Percentiles rank a stretch among this genome's conserved stretches.
Conservation (phyloP, 2,797 vertebrate genomes). For the Dendrocincla fuliginosa region DNA sequence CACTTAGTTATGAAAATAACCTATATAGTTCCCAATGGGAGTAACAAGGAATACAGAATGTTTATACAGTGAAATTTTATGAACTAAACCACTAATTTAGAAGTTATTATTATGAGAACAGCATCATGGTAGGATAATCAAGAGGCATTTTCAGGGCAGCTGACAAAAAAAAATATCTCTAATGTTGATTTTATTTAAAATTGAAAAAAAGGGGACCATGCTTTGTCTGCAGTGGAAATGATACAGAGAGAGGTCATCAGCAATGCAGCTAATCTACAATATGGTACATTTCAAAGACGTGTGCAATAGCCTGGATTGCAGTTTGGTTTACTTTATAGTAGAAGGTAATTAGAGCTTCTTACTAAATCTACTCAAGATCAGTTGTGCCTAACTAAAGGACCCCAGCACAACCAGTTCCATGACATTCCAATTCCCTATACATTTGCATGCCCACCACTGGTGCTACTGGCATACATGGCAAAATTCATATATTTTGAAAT, state of each 20-base stretch:
- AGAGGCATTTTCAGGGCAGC: not conserved
- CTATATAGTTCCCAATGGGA: not conserved
- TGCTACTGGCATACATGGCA: not conserved
- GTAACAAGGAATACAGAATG: not conserved
- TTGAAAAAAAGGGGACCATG: not conserved
- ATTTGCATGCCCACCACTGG: not conserved
- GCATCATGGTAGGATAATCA: not conserved
- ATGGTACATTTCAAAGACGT: not conserved
- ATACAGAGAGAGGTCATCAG: not conserved
- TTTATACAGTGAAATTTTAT: not conserved
- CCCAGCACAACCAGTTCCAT: not conserved
- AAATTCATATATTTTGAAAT: not conserved
- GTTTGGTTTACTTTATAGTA: not conserved
- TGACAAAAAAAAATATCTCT: not conserved
- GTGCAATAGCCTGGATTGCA: not conserved
- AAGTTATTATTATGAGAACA: not conserved
- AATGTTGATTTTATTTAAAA: not conserved
- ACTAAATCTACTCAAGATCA: not conserved
- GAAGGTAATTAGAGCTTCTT: not conserved
- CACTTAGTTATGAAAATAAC: not conserved
- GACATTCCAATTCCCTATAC: not conserved
- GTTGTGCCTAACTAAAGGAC: not conserved
- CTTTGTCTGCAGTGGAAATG: not conserved
- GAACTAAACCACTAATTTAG: not conserved
- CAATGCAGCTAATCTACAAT: not conserved